A percentile compares a stretch with the other conserved stretches of the same genome.
Conservation (phyloP, 1,140 invertebrate genomes). For the Thalassaphorura encarpata region DNA sequence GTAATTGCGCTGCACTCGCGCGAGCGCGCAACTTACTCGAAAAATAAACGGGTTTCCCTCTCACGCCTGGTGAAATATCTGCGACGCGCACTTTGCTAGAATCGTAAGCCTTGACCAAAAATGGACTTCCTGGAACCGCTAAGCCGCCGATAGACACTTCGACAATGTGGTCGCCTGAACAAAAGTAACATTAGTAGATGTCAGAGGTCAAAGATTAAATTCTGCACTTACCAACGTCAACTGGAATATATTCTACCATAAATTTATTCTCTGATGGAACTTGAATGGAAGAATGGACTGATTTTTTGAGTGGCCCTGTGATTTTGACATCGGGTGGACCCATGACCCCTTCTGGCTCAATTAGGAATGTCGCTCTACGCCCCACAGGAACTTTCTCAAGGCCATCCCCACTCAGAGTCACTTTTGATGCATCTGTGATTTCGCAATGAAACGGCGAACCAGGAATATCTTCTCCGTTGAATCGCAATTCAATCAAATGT, state of each 20-base stretch:
- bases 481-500: conserved; percentile 86
- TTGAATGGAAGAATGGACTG: conserved; percentile 30
- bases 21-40: conserved; percentile 43
- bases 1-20: background rate
- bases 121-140: conserved; percentile 86
- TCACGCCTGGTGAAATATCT: conserved; percentile 74
- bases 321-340: conserved; percentile 65
- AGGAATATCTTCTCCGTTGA: conserved; percentile 91
- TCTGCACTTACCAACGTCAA: conserved; percentile 32
- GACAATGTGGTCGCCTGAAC: conserved; percentile 74
- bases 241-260: conserved; percentile 33
- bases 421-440: conserved; percentile 59
- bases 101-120: conserved; percentile 90
- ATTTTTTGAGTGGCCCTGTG: conserved; percentile 52
- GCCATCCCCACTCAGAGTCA: conserved; percentile 63
- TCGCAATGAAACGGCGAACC: conserved; percentile 70
- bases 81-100: conserved; percentile 80
- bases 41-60: conserved; percentile 86
- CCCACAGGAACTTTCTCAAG: conserved; percentile 89
- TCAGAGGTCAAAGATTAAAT: background rate
- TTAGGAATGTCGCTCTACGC: conserved; percentile 65
- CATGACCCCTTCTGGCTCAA: conserved; percentile 61
- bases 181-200: conserved; percentile 9
- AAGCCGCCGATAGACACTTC: conserved; percentile 71
- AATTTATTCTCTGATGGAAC: conserved; percentile 33